Conservation (phyloP, 2,797 vertebrate genomes). For the Myotis planiceps region DNA sequence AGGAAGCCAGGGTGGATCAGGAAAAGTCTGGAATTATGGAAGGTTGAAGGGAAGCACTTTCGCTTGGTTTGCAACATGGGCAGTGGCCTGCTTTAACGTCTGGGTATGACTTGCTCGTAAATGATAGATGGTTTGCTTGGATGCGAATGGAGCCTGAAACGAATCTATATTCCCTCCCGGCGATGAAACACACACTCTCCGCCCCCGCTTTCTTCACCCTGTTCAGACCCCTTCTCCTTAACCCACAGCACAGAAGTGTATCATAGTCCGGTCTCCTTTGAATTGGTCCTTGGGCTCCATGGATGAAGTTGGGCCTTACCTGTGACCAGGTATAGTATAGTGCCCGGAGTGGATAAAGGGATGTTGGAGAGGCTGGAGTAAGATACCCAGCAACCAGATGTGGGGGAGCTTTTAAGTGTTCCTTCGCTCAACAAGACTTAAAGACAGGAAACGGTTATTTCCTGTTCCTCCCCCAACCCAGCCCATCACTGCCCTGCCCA, state of each 20-base stretch:
- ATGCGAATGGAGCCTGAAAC: conserved; percentile 63
- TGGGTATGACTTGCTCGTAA: conserved; percentile 64
- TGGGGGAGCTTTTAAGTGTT: background rate
- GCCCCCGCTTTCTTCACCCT: background rate
- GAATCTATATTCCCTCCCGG: conserved; percentile 44
- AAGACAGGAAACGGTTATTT: background rate
- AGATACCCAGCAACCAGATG: background rate
- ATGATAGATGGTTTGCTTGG: conserved; percentile 64
- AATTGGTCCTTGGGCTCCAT: background rate
- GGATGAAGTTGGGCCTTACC: background rate
- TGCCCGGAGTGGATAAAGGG: background rate
- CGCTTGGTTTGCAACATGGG: conserved; percentile 33
- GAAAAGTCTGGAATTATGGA: conserved; percentile 20
- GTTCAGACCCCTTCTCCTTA: background rate
- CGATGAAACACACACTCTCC: conserved; percentile 8
- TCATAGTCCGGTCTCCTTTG: background rate
- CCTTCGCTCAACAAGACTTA: background rate
- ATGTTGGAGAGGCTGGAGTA: background rate
- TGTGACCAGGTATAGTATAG: background rate
- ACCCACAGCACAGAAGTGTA: background rate
- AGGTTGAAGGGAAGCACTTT: conserved; percentile 60
- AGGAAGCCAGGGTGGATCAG: conserved; percentile 29
- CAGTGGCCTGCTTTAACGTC: conserved; percentile 58
- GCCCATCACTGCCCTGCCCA: rapidly evolving
- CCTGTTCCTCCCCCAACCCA: rapidly evolving